phyloP scores from a whole-genome alignment of 2,888 invertebrate genomes.

The Hofmannophila pseudospretella region DNA sequence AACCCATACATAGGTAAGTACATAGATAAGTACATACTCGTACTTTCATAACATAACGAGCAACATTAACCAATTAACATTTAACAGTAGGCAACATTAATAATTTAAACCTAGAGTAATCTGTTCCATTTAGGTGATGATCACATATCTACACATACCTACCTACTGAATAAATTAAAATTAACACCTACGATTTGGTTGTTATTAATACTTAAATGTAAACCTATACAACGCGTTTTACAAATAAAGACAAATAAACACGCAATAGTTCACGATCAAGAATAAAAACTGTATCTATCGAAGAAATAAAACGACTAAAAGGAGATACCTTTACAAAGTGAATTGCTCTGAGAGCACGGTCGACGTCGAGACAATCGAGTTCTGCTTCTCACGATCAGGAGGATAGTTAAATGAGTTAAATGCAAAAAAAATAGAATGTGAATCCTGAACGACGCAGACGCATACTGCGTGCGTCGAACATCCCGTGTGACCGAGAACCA shows the following conservation, averaged over 20 bases:
- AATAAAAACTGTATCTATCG: conserved; percentile 37
- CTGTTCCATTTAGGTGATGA: too few relatives aligned
- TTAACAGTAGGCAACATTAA: too few relatives aligned
- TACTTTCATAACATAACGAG: too few relatives aligned
- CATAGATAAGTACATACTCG: too few relatives aligned
- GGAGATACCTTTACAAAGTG: conserved; percentile 31
- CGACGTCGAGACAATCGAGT: conserved; percentile 37
- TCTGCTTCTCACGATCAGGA: conserved; percentile 63
- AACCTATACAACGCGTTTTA: not conserved
- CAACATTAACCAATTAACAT: too few relatives aligned
- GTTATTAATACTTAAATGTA: too few relatives aligned
- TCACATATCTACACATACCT: too few relatives aligned
- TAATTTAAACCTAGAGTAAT: too few relatives aligned
- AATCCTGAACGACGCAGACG: conserved; percentile 41
- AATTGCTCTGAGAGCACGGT: conserved; percentile 19
- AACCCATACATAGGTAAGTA: too few relatives aligned
- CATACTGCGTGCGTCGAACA: conserved; percentile 40
- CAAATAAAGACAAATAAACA: conserved; percentile 2
- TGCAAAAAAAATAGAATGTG: conserved; percentile 51
- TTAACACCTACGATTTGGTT: too few relatives aligned
- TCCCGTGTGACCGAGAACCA: conserved; percentile 57
- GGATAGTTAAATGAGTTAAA: conserved; percentile 47
- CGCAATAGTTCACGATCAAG: conserved; percentile 5
- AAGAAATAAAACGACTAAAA: conserved; percentile 37
- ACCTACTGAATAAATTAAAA: too few relatives aligned